Base-by-base conservation (phyloP, 2,113 vertebrate species). In the Piprites chloris region DNA sequence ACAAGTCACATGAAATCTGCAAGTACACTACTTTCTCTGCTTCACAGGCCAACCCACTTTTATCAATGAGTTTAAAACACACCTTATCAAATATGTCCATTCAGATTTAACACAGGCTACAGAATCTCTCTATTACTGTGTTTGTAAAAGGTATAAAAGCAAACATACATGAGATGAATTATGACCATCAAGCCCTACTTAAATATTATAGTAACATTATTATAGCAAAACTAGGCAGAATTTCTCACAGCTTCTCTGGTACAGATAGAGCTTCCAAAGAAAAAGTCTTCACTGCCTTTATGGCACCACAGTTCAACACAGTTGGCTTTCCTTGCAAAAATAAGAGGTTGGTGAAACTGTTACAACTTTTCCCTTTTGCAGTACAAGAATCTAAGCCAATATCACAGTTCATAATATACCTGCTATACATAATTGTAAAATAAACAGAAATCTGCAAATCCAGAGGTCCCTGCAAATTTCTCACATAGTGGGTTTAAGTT, bases 1-100 rank as follows among this genome's bases (percentile, higher is more conserved):
- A 4, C 6, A 63, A 79, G 27, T 39, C 82, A 77, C 28, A 59
- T 0, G 9, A 44, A 80, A 78, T 18, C 39, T 0, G 0, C 18
- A 24, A 66, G 35, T 16, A 84, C 4, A 33, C 0, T 1, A 87
- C 15, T 49, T 73, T 15, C 28, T 68, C 37, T 32, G 28, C 39
- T 67, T 67, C n/a, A 47, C 0, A 58, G 23, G 39, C 15, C 4
- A 33, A 37, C 5, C 2, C 19, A 47, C 19, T n/a, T 17, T 24
- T 79, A 75, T 6, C 26, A 80, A 32, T 4, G 7, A 14, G 9
- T 68, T 84, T 69, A 79, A 80, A 76, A 32, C 7, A 62, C 0
- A 0, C 50, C 15, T 79, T n/a, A 68, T 22, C 33, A 85, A 79
- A 32, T 30, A 77, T 0, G 8, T 20, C 23, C 9, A 42, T 58